Evolutionary conservation across 1,140 invertebrate genomes (phyloP).

Genomic region (Solen grandis): DNA sequence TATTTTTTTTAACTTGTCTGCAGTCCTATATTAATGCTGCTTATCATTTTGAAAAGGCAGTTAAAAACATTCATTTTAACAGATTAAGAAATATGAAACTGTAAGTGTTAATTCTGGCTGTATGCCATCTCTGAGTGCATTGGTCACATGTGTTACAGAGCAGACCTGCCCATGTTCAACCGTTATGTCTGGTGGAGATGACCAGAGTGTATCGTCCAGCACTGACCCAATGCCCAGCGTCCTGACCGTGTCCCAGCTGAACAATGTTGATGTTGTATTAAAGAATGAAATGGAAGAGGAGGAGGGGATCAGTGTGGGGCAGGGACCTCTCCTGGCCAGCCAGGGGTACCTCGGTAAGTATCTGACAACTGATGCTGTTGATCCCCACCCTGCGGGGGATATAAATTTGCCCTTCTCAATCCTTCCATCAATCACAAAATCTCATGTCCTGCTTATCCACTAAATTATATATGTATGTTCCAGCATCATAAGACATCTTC

Average conservation of each 20-base stretch:
- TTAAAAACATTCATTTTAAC: too few species aligned
- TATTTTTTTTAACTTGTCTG: too few species aligned
- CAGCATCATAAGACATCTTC: too few species aligned
- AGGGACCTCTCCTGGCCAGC: constrained; percentile 1
- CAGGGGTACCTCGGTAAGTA: constrained; percentile 37
- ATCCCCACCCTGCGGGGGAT: not conserved
- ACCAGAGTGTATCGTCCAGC: constrained; percentile 4
- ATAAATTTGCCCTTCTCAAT: not conserved
- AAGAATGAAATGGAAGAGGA: constrained; percentile 27
- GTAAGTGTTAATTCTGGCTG: too few species aligned
- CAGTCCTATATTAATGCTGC: too few species aligned
- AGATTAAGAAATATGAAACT: not conserved
- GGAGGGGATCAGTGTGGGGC: constrained; percentile 18
- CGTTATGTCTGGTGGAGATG: constrained; percentile 8
- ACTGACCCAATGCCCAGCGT: constrained; percentile 2
- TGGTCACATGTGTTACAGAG: too few species aligned
- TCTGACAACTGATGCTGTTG: not conserved
- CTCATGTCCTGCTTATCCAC: not conserved
- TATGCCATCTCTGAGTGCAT: too few species aligned
- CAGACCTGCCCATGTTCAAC: too few species aligned
- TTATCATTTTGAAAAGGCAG: too few species aligned
- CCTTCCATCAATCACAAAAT: not conserved
- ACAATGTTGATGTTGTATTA: constrained; percentile 28
- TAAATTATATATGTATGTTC: too few species aligned
- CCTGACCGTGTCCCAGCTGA: not conserved